Base-by-base conservation (phyloP, 2,888 invertebrate genomes). In the Agonum fuliginosum region DNA sequence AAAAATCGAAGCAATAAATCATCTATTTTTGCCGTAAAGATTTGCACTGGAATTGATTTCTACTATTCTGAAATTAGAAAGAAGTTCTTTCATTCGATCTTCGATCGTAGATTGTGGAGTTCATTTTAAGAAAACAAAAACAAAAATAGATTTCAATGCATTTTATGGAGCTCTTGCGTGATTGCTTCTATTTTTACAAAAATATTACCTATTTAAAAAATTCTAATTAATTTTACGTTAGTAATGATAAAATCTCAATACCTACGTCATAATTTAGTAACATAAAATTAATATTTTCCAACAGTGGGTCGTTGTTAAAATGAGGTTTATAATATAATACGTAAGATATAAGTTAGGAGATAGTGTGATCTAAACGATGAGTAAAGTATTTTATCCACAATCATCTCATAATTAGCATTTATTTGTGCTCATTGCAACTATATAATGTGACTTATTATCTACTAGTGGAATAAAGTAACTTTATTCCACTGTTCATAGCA, bases 121-220 rank as follows among this genome's bases (percentile, higher is more conserved):
- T 65, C 34, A 65, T 65, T 65, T 65, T 65, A n/a, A 65, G 65
- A 34, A 30, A 12, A 30, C 14, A 30, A 65, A 34, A 30, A 8
- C 12, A 19, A 34, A 65, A 65, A 30, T 19, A 20, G 12, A 19
- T 12, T 34, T 19, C 1, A 62, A 19, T 65, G 24, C 12, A 37
- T 37, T 54, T 65, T 65, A 65, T 65, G 27, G 65, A 17, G 17
- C 17, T 65, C 30, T 65, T 17, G 65, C 65, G 65, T 65, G 65
- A 8, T n/a, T 27, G 17, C 27, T 65, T 27, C 65, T 19, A 65
- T 65, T 34, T 65, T 17, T 17, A 34, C 19, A 12, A 5, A 65
- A 51, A 14, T 51, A 51, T 5, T 65, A 34, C 34, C 17, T 19
- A 8, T 34, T 34, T 30, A 6, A 65, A 65, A 20, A 54, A 54